These are phyloP conservation scores for Eulacestoma nigropectus DNA, from an alignment of 2,113 vertebrate species.

Conservation along the genomic window DNA sequence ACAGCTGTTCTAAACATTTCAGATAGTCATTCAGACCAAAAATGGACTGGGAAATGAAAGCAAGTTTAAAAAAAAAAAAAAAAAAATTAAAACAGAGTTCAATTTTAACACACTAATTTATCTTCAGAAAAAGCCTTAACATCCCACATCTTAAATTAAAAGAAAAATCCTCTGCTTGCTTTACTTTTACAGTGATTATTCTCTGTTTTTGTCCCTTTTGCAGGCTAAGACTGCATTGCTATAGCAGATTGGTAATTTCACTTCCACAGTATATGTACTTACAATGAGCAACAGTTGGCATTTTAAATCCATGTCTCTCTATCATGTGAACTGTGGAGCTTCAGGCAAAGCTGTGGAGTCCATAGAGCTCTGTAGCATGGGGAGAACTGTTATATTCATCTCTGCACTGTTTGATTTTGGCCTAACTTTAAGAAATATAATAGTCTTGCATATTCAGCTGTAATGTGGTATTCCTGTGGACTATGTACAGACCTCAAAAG, in stretches of 20 bases:
- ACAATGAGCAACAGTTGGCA: not conserved
- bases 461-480: not conserved
- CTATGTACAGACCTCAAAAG: rapidly evolving
- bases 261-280: not conserved
- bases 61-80: not conserved
- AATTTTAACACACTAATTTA: not conserved
- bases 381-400: not conserved
- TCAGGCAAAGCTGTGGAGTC: not conserved
- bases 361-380: rapidly evolving
- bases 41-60: not conserved
- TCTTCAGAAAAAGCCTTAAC: not conserved
- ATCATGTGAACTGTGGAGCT: not conserved
- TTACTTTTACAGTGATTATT: not conserved
- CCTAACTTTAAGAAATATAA: not conserved
- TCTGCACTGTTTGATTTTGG: not conserved
- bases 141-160: not conserved
- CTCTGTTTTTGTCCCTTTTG: not conserved
- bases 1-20: not conserved
- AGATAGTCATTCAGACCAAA: not conserved
- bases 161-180: not conserved
- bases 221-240: not conserved
- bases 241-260: not conserved
- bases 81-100: not conserved
- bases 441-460: not conserved
- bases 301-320: not conserved